Evolutionary conservation across 2,797 vertebrate species (phyloP).

Genomic region (Nothura maculosa): DNA sequence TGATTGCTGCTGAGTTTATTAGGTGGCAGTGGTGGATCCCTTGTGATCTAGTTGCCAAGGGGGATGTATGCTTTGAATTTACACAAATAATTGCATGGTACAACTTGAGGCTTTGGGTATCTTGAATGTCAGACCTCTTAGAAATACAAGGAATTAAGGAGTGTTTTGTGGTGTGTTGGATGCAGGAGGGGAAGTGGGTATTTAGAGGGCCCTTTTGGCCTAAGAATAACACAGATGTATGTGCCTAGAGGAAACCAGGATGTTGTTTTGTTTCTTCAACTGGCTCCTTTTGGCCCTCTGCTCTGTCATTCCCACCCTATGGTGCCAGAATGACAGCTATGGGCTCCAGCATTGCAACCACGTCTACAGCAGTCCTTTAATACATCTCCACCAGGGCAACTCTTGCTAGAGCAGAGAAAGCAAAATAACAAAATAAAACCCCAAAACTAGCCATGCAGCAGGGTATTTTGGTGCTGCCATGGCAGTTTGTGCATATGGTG

Average conservation of each 20-base stretch:
- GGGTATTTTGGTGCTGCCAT: accelerated
- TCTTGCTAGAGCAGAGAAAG: accelerated
- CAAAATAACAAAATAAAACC: not conserved
- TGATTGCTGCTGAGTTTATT: not conserved
- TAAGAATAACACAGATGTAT: not conserved
- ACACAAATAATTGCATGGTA: not conserved
- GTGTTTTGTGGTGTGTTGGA: not conserved
- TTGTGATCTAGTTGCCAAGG: not conserved
- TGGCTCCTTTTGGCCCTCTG: not conserved
- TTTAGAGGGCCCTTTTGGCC: not conserved
- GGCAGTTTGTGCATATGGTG: not conserved
- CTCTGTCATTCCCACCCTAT: not conserved
- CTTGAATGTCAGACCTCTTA: constrained; percentile 27
- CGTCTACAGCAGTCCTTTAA: accelerated
- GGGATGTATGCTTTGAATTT: not conserved
- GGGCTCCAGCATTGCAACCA: not conserved
- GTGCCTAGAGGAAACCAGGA: not conserved
- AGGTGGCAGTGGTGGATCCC: not conserved
- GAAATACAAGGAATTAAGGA: not conserved
- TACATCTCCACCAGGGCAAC: not conserved
- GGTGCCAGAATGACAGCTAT: accelerated
- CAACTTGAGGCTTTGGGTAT: constrained; percentile 18
- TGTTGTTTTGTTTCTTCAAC: not conserved
- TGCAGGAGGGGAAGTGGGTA: not conserved
- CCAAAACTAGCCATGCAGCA: not conserved